These are phyloP conservation scores for Glaucopsyche alexis DNA, from an alignment of 2,888 invertebrate species.

Conservation along the genomic window DNA sequence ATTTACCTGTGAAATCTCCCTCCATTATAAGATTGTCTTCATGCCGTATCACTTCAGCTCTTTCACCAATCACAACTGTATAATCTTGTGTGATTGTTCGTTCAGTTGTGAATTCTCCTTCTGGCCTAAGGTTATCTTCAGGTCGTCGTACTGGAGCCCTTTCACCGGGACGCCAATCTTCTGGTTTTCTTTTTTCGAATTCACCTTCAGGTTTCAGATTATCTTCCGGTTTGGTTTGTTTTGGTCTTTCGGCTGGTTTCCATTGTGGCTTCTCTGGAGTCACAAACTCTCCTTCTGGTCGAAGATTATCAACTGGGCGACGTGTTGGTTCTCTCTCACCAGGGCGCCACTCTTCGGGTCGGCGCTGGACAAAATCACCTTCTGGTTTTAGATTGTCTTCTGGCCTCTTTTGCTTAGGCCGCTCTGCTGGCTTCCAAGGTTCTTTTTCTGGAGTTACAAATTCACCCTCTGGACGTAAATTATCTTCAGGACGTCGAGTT, in stretches of 20 bases:
- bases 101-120: conserved; percentile 78
- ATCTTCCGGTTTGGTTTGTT: conserved; percentile 54
- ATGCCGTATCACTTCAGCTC: conserved; percentile 82
- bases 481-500: conserved; percentile 65
- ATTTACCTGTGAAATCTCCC: conserved; percentile 83
- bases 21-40: conserved; percentile 83
- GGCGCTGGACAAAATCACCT: conserved; percentile 68
- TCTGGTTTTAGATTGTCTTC: conserved; percentile 63
- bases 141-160: conserved; percentile 32
- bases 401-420: conserved; percentile 67
- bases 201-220: conserved; percentile 78
- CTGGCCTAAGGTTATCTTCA: conserved; percentile 73
- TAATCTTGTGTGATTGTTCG: conserved; percentile 79
- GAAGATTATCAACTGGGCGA: conserved; percentile 56
- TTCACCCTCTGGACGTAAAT: conserved; percentile 63
- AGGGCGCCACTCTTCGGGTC: conserved; percentile 53
- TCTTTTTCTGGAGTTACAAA: conserved; percentile 66
- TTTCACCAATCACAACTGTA: conserved; percentile 80
- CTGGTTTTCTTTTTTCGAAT: conserved; percentile 47
- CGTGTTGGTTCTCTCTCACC: conserved; percentile 57
- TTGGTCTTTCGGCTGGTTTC: conserved; percentile 53
- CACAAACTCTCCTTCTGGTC: conserved; percentile 69
- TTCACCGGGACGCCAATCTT: too few relatives aligned
- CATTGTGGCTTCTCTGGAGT: conserved; percentile 50
- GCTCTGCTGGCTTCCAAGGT: conserved; percentile 62